Evolutionary conservation across 2,113 vertebrate genomes (phyloP), one percentile per base, ranked within the genome.

Genomic region (Cricetomys ansorgei): DNA sequence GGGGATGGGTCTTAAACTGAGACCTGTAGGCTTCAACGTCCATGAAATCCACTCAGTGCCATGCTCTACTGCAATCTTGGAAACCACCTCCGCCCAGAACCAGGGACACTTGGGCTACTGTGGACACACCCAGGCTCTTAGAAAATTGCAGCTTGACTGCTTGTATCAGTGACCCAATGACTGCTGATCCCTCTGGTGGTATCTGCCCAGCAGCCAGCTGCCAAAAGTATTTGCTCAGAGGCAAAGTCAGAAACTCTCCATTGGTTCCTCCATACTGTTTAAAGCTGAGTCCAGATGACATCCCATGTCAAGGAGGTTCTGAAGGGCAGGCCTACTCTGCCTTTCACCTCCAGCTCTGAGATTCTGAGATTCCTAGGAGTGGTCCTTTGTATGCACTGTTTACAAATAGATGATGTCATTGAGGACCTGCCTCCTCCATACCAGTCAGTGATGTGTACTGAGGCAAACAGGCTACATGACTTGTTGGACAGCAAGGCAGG

Each of bases 341-440:
- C 48, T 27, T 43, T 83, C 31, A 1, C 13, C 59, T 45, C 65
- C 31, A 29, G 31, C 13, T 75, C 79, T 57, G 89, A 92, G 84
- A 90, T 45, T 88, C 87, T 69, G 53, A 43, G 40, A 65, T 72
- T 73, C 40, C 62, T 45, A 43, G 80, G 91, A 64, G 91, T 62
- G 91, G 75, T 37, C 83, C 94, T 40, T 72, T 77, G 80, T 64
- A 62, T 70, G 81, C 88, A 65, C 43, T 96, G 90, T 96, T 97
- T 96, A 95, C 86, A 95, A 97, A 96, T 64, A 97, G 81, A 96
- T 96, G 95, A 94, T 43, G 19, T 97, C 95, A 96, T 16, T 0
- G 1, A 59, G 50, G 23, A 13, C 67, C 69, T 73, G 37, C 88
- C 72, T 48, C 31, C 64, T 91, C n/a, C 88, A 90, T 21, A 40